phyloP scores from a whole-genome alignment of 1,140 invertebrate species.

The Drosophila sproati region DNA sequence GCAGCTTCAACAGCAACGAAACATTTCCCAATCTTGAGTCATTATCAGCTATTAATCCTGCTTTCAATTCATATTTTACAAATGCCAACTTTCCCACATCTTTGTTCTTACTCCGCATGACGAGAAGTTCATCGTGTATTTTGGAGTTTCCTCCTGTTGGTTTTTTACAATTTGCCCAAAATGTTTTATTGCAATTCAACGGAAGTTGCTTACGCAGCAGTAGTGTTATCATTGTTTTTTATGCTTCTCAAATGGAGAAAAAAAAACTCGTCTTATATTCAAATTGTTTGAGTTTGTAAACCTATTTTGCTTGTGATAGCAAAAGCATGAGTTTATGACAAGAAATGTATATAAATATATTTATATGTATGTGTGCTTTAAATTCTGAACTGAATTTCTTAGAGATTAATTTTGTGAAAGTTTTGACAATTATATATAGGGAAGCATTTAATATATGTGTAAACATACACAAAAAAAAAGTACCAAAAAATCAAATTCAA shows the following conservation, averaged over 20 bases:
- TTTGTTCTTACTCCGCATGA: not conserved
- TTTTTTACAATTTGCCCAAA: not conserved
- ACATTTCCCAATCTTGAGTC: not conserved
- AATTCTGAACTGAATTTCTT: not conserved
- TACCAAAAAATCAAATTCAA: not conserved
- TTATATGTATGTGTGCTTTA: not conserved
- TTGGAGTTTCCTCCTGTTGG: not conserved
- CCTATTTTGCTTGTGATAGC: not conserved
- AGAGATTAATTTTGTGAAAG: not conserved
- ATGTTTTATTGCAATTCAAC: conserved; percentile 9
- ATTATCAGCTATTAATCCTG: not conserved
- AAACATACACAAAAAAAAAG: not conserved
- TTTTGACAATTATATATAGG: too few relatives aligned
- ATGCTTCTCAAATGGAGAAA: not conserved
- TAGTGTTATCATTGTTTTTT: conserved; percentile 20
- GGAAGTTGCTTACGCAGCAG: conserved; percentile 18
- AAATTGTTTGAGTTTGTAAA: conserved; percentile 1
- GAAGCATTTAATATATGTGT: too few relatives aligned
- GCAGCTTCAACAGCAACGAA: not conserved
- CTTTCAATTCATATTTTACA: not conserved
- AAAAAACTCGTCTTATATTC: not conserved
- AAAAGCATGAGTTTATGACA: not conserved
- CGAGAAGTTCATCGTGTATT: not conserved
- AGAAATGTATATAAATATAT: conserved; percentile 2
- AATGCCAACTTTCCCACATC: not conserved